A percentile compares a stretch with the other conserved stretches of the same genome.
Conservation (phyloP, 2,113 vertebrate genomes). For the Laticauda colubrina region DNA sequence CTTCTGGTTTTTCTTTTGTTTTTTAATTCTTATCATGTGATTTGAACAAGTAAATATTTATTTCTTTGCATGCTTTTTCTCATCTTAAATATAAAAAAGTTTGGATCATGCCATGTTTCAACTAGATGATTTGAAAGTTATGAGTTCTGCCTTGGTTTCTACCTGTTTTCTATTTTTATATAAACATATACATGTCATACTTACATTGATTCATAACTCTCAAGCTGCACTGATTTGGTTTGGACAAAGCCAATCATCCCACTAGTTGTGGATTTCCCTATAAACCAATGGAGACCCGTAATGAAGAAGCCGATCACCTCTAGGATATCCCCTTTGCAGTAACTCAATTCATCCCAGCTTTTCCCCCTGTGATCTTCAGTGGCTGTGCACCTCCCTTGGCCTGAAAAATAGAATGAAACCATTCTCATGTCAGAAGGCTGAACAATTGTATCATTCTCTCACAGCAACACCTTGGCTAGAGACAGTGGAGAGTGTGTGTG, state of each 20-base stretch:
- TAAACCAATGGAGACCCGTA: constrained; percentile 81
- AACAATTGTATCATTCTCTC: neutral
- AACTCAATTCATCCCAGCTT: constrained; percentile 81
- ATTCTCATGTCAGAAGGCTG: neutral
- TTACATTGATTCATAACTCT: constrained; percentile 78
- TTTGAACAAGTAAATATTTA: neutral
- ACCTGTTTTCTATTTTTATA: neutral
- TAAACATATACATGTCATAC: constrained; percentile 44
- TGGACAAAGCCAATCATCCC: constrained; percentile 84
- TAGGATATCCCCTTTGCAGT: constrained; percentile 81
- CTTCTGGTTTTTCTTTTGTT: neutral
- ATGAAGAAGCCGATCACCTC: constrained; percentile 85
- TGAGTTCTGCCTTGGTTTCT: neutral
- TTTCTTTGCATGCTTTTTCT: neutral
- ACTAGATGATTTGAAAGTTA: neutral
- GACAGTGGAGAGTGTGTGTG: neutral
- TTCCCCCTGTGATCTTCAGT: constrained; percentile 72
- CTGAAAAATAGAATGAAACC: constrained; percentile 64
- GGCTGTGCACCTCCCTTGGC: constrained; percentile 81
- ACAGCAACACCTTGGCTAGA: neutral
- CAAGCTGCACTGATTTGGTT: constrained; percentile 70
- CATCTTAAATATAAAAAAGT: neutral
- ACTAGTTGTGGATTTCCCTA: constrained; percentile 79
- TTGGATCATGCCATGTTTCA: neutral
- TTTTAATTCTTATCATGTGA: neutral